These are phyloP conservation scores for Pelochelys cantorii DNA, from an alignment of 2,797 vertebrate species.

Conservation along the genomic window DNA sequence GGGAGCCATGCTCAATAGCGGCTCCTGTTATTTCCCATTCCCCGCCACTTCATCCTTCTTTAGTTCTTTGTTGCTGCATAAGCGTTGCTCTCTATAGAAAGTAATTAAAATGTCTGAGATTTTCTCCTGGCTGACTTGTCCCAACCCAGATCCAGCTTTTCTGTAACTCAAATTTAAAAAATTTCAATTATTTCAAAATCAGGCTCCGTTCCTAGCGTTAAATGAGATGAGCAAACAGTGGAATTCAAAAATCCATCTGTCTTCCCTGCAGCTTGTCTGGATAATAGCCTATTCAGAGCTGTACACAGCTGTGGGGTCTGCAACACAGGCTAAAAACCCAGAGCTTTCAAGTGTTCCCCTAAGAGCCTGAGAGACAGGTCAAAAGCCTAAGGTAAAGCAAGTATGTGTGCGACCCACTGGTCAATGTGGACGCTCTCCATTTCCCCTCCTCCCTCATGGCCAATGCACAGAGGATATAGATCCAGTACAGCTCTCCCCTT, in stretches of 20 bases:
- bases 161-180: constrained; percentile 32
- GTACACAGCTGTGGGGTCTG: background rate
- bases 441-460: background rate
- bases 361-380: background rate
- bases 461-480: background rate
- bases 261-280: background rate
- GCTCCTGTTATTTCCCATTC: background rate
- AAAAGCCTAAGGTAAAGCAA: background rate
- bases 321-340: background rate
- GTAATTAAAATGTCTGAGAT: background rate
- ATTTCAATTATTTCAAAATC: background rate
- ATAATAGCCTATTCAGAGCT: background rate
- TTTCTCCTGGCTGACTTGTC: background rate
- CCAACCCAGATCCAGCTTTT: background rate
- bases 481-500: background rate
- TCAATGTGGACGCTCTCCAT: background rate
- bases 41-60: background rate
- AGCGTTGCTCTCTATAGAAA: background rate
- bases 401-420: background rate
- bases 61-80: background rate
- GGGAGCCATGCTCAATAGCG: background rate
- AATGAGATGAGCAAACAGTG: background rate
- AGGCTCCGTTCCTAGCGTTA: background rate
- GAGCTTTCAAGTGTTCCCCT: background rate
- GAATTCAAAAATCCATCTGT: background rate